phyloP scores from a whole-genome alignment of 2,113 vertebrate species.

The Actenoides hombroni region DNA sequence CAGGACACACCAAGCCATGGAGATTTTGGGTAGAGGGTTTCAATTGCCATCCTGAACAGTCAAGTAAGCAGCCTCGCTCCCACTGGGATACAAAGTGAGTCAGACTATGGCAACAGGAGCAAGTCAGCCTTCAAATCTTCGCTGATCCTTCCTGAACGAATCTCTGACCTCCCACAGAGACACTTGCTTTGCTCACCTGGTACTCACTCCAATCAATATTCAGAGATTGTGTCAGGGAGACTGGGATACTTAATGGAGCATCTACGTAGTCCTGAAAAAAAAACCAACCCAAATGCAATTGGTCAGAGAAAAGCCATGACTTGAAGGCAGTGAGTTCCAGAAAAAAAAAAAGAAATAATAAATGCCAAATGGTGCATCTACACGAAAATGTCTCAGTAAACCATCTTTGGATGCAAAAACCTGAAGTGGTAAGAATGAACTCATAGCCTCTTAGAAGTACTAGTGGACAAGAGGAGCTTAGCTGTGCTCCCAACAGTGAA shows the following conservation, averaged over 20 bases:
- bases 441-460: not conserved
- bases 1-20: rapidly evolving
- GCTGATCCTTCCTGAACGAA: not conserved
- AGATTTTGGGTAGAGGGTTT: not conserved
- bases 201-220: slow-evolving; percentile 96
- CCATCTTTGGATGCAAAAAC: not conserved
- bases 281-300: not conserved
- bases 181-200: slow-evolving; percentile 80
- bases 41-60: not conserved
- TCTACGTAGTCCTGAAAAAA: slow-evolving; percentile 91
- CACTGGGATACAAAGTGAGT: not conserved
- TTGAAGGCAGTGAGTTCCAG: not conserved
- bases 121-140: not conserved
- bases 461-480: not conserved
- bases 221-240: slow-evolving; percentile 85
- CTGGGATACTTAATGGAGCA: slow-evolving; percentile 93
- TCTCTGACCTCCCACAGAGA: not conserved
- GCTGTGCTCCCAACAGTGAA: not conserved
- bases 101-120: not conserved
- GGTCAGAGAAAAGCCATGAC: not conserved
- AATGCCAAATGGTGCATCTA: not conserved
- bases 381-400: not conserved
- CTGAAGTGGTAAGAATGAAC: not conserved
- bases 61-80: not conserved
- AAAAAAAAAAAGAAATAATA: not conserved